A percentile compares a stretch with the other conserved stretches of the same genome.
Conservation (phyloP, 1,140 invertebrate genomes). For the Drepana arcuata region DNA sequence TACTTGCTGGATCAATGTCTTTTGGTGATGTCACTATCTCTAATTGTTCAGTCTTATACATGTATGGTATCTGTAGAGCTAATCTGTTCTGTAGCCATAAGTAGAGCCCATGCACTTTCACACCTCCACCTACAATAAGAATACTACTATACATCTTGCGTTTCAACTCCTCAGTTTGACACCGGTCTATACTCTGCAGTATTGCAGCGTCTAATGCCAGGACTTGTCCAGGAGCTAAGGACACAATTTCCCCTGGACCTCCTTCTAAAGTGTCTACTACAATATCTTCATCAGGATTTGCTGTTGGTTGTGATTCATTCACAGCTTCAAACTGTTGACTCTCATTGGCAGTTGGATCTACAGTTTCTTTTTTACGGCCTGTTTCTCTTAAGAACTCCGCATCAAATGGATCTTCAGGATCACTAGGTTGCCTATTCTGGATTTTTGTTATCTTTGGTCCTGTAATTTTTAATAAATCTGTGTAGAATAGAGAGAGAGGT, state of each 20-base stretch:
- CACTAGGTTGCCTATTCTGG: constrained; percentile 82
- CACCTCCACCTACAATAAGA: constrained; percentile 91
- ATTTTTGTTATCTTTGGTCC: constrained; percentile 81
- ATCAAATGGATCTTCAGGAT: constrained; percentile 95
- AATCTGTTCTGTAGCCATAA: constrained; percentile 92
- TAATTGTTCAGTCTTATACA: constrained; percentile 83
- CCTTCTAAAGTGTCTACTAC: constrained; percentile 84
- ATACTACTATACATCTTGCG: constrained; percentile 96
- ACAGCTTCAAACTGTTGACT: constrained; percentile 76
- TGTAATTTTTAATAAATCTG: constrained; percentile 89
- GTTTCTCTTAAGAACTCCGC: constrained; percentile 92
- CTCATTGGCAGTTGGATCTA: constrained; percentile 70
- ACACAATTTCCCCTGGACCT: constrained; percentile 74
- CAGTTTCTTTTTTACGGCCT: constrained; percentile 75
- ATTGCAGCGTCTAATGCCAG: constrained; percentile 92
- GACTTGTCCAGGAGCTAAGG: constrained; percentile 82
- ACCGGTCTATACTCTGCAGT: constrained; percentile 92
- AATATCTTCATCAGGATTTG: constrained; percentile 81
- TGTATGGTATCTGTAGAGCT: constrained; percentile 85
- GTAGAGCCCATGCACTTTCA: constrained; percentile 89
- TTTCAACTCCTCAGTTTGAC: constrained; percentile 90
- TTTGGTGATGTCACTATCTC: constrained; percentile 88
- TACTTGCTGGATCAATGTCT: constrained; percentile 91
- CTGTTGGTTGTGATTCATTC: constrained; percentile 45
- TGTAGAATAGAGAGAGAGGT: constrained; percentile 89